A percentile compares a stretch with the other conserved stretches of the same genome.
phyloP scores from a whole-genome alignment of 2,113 vertebrate genomes.

The Pomatostomus ruficeps region DNA sequence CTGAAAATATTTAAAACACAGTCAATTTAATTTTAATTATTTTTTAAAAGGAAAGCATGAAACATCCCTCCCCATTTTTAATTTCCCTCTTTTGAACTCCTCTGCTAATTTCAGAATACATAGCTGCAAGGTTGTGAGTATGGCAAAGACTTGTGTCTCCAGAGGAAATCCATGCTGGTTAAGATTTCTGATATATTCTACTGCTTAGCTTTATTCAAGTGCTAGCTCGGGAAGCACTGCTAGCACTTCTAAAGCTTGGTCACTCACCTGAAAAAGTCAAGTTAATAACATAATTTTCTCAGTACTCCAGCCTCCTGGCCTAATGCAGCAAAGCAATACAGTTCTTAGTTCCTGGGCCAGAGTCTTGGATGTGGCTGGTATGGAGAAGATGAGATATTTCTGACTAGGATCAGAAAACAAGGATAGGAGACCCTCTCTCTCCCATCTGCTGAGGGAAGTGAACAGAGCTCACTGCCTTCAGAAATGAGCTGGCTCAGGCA shows the following conservation, averaged over 20 bases:
- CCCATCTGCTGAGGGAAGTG: not conserved
- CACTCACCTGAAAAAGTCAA: not conserved
- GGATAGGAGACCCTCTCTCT: not conserved
- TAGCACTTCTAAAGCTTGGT: not conserved
- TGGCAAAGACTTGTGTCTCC: not conserved
- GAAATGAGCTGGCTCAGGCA: not conserved
- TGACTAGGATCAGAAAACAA: not conserved
- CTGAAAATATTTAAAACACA: conserved; percentile 7
- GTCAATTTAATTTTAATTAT: conserved; percentile 2
- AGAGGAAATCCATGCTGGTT: not conserved
- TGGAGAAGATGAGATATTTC: not conserved
- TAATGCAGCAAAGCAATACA: not conserved
- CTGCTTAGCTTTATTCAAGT: not conserved
- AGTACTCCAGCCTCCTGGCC: not conserved
- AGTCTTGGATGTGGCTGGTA: not conserved
- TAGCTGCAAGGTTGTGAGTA: not conserved
- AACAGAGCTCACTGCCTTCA: not conserved
- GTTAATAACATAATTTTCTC: not conserved
- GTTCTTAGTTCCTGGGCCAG: not conserved
- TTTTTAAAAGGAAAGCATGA: not conserved
- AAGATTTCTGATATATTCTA: not conserved
- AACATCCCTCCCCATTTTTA: not conserved
- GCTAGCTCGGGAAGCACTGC: not conserved
- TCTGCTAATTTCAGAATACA: not conserved
- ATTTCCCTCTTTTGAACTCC: not conserved